Base-by-base conservation (phyloP, 2,888 invertebrate species). In the Diaphora mendica region DNA sequence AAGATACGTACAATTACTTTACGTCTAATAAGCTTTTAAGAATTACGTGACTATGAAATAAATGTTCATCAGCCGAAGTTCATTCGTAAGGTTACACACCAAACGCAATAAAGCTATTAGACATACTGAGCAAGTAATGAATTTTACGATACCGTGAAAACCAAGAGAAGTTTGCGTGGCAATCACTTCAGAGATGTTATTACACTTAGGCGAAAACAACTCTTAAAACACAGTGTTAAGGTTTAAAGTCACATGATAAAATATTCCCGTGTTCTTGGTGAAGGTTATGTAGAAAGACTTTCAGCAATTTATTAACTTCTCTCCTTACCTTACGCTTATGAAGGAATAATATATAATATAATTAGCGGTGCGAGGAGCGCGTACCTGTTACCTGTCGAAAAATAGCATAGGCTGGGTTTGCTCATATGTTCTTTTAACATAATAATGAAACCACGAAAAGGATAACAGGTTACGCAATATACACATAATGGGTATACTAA, bases 91-190 rank as follows among this genome's bases (percentile, higher is more conserved):
- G 67, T 67, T 68, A 76, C 73, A 79, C 77, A 30, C 76, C 77
- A 76, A 80, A 79, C 67, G 78, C 79, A 79, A 82, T 82, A 78
- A 83, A 81, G 79, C 77, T 74, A 82, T 85, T 85, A 79, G 75
- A 77, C 75, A 80, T 79, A 81, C 82, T 85, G 77, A 83, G 35
- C 68, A 85, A 74, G 77, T 84, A 85, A 85, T 83, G 84, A 85
- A 85, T 85, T 85, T 83, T 81, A 82, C 79, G 81, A 79, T 75
- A 70, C 77, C 76, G 71, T 79, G 80, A 80, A 79, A 85, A 75
- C 79, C 77, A 71, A 73, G 77, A 72, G 75, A 77, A 77, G 81
- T 84, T 84, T 81, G 77, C 77, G 69, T 72, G 69, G 44, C 79
- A 74, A 78, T 75, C 71, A 68, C 71, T 77, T 74, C 78, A 71